Conservation (phyloP, 2,797 vertebrate species). For the Pygocentrus nattereri region DNA sequence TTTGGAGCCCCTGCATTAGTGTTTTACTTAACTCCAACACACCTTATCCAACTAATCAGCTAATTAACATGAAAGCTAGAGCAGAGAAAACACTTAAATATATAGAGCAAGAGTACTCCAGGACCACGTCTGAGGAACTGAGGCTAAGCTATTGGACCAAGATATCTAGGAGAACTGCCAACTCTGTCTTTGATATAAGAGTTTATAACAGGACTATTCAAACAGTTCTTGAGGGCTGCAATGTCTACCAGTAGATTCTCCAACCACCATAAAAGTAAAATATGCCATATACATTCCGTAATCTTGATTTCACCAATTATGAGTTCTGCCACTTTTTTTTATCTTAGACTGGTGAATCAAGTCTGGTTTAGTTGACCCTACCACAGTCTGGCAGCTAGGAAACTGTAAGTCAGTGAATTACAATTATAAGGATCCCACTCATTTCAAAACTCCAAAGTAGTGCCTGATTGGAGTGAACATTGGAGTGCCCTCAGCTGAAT, state of each 20-base stretch:
- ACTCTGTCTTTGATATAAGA: background rate
- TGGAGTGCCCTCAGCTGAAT: constrained; percentile 20
- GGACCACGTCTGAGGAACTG: background rate
- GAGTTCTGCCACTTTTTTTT: background rate
- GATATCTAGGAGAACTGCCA: too few relatives aligned
- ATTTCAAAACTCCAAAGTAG: background rate
- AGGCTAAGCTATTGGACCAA: too few relatives aligned
- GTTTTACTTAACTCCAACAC: background rate
- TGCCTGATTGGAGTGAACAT: constrained; percentile 33
- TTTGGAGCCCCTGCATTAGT: background rate
- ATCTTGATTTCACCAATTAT: background rate
- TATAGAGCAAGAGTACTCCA: background rate
- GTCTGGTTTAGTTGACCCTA: too few relatives aligned
- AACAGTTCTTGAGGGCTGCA: background rate
- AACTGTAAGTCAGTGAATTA: too few relatives aligned
- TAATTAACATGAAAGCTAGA: too few relatives aligned
- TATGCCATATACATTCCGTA: background rate
- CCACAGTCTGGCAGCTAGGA: background rate
- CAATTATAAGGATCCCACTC: too few relatives aligned
- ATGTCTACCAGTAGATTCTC: constrained; percentile 23
- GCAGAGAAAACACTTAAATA: background rate
- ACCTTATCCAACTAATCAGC: background rate
- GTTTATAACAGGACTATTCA: constrained; percentile 37
- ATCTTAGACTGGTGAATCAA: background rate
- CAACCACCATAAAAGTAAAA: constrained; percentile 13